phyloP scores from a whole-genome alignment of 2,888 invertebrate genomes.

The Sesia bembeciformis region DNA sequence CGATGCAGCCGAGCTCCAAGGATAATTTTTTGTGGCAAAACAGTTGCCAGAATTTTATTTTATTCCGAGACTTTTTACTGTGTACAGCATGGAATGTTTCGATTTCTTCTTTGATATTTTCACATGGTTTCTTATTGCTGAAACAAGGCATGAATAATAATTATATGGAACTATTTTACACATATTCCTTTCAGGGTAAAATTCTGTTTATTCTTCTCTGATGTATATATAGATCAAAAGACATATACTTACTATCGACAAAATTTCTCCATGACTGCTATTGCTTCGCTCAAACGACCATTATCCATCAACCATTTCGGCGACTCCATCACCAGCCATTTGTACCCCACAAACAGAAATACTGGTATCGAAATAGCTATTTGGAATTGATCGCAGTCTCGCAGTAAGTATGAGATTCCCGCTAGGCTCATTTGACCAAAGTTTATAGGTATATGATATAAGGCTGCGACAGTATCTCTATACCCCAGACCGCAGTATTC shows the following conservation, averaged over 20 bases:
- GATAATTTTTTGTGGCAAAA: conserved; percentile 66
- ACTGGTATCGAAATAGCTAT: conserved; percentile 41
- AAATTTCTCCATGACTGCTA: conserved; percentile 35
- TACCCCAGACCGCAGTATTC: conserved; percentile 40
- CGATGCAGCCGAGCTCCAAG: conserved; percentile 77
- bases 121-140: conserved; percentile 29
- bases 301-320: conserved; percentile 55
- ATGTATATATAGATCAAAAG: too few relatives aligned
- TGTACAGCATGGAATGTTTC: conserved; percentile 23
- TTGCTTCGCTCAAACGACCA: conserved; percentile 27
- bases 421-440: conserved; percentile 39
- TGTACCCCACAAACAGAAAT: conserved; percentile 24
- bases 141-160: conserved; percentile 10
- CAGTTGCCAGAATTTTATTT: conserved; percentile 40
- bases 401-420: conserved; percentile 41
- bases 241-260: conserved; percentile 34
- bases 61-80: conserved; percentile 8
- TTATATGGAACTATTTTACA: not conserved
- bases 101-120: conserved; percentile 31
- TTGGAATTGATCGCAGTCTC: conserved; percentile 41
- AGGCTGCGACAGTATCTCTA: conserved; percentile 39
- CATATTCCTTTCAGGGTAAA: not conserved
- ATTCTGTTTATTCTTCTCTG: not conserved
- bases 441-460: conserved; percentile 47
- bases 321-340: conserved; percentile 38